phyloP scores from a whole-genome alignment of 2,797 vertebrate species.

The Emydoidea blandingii region DNA sequence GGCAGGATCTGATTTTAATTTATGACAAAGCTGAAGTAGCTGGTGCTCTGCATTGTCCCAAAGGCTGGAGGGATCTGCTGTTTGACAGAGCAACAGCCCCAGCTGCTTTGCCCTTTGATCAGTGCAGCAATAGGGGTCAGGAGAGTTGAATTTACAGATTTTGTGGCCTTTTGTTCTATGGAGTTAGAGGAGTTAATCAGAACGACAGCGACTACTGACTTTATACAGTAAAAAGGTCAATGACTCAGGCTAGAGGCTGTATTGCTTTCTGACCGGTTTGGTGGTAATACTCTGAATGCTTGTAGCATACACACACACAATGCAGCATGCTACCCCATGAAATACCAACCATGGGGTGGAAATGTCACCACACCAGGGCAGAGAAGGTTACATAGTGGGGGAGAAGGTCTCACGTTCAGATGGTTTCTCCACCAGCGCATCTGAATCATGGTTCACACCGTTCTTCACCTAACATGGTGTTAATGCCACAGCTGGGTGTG shows the following conservation, averaged over 20 bases:
- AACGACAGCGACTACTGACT: slow-evolving; percentile 71
- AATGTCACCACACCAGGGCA: not conserved
- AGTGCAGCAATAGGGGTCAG: slow-evolving; percentile 57
- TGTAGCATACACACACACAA: not conserved
- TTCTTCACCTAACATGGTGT: not conserved
- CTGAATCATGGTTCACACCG: not conserved
- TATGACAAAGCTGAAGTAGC: not conserved
- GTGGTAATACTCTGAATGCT: slow-evolving; percentile 25
- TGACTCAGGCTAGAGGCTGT: slow-evolving; percentile 35
- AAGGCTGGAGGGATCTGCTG: not conserved
- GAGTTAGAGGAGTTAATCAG: slow-evolving; percentile 73
- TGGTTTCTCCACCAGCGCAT: not conserved
- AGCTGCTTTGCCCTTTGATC: slow-evolving; percentile 57
- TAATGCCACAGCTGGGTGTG: not conserved
- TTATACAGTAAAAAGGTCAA: slow-evolving; percentile 71
- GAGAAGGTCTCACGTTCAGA: not conserved
- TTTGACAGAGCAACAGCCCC: not conserved
- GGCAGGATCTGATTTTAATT: not conserved
- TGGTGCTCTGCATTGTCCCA: not conserved
- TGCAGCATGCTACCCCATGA: not conserved
- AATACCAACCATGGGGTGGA: slow-evolving; percentile 4
- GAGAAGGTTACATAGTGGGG: not conserved
- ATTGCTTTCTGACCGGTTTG: slow-evolving; percentile 41
- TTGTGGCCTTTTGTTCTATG: slow-evolving; percentile 67
- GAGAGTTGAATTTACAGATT: slow-evolving; percentile 32